Percentiles rank a stretch among this genome's conserved stretches.
Evolutionary conservation across 1,140 invertebrate species (phyloP).

Genomic region (Lepidurus apus): DNA sequence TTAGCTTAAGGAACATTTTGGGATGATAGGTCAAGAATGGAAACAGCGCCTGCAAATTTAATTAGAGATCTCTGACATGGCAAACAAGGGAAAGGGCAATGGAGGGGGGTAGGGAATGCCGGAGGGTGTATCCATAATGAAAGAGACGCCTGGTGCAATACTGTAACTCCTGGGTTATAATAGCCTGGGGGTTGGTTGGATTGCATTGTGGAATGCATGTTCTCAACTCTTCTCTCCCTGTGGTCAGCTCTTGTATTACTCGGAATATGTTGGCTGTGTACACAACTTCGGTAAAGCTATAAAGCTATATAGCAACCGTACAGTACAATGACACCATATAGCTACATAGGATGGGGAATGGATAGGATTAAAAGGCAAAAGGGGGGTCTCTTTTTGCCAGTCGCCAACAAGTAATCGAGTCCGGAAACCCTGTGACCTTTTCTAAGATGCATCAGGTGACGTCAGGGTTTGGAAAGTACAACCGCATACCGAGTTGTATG

Average conservation of each 20-base stretch:
- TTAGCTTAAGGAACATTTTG: too few species aligned
- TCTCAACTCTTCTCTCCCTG: background rate
- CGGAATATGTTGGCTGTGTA: background rate
- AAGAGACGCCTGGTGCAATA: background rate
- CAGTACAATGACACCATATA: background rate
- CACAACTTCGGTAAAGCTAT: background rate
- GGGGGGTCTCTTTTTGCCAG: background rate
- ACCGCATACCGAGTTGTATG: background rate
- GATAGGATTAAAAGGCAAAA: background rate
- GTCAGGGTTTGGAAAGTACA: background rate
- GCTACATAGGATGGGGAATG: background rate
- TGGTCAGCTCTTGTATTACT: background rate
- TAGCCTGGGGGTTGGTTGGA: background rate
- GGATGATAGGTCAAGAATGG: too few species aligned
- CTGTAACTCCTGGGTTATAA: background rate
- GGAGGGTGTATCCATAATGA: background rate
- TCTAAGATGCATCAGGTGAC: constrained; percentile 21
- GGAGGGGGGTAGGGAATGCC: background rate
- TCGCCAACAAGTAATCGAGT: constrained; percentile 11
- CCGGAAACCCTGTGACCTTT: constrained; percentile 14
- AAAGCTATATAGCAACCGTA: background rate
- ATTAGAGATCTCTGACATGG: background rate
- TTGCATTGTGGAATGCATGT: background rate
- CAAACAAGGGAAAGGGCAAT: background rate
- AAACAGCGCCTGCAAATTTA: background rate